phyloP scores from a whole-genome alignment of 2,888 invertebrate genomes.

The Maniola hyperantus region DNA sequence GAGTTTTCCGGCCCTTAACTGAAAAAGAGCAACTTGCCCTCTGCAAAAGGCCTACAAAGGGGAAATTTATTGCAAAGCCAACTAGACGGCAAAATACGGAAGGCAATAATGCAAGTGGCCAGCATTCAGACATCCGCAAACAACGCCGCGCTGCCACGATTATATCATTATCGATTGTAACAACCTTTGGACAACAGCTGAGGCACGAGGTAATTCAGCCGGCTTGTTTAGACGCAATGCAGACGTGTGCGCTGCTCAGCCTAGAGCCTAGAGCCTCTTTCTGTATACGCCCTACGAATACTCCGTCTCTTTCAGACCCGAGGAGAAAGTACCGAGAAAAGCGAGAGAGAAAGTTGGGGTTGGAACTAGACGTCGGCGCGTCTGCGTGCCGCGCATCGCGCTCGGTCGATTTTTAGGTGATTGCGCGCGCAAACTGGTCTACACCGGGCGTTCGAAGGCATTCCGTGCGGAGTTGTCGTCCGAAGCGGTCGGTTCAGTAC shows the following conservation, averaged over 20 bases:
- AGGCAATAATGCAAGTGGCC: slow-evolving; percentile 25
- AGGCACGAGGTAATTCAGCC: slow-evolving; percentile 73
- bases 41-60: not conserved
- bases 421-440: slow-evolving; percentile 55
- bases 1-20: slow-evolving; percentile 11
- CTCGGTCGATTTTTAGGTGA: slow-evolving; percentile 44
- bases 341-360: slow-evolving; percentile 49
- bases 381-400: slow-evolving; percentile 65
- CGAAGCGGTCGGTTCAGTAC: slow-evolving; percentile 66
- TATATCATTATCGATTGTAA: slow-evolving; percentile 71
- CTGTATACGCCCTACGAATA: slow-evolving; percentile 67
- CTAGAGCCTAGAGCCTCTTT: slow-evolving; percentile 54
- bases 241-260: slow-evolving; percentile 78
- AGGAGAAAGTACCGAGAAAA: slow-evolving; percentile 30
- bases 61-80: not conserved
- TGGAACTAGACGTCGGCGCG: slow-evolving; percentile 63
- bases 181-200: slow-evolving; percentile 72
- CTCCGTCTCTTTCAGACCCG: slow-evolving; percentile 47
- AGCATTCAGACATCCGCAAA: slow-evolving; percentile 40
- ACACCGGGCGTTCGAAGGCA: slow-evolving; percentile 50
- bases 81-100: slow-evolving; percentile 1
- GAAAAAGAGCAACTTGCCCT: slow-evolving; percentile 9
- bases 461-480: slow-evolving; percentile 73
- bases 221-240: slow-evolving; percentile 82
- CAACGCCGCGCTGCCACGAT: slow-evolving; percentile 49